A percentile compares a stretch with the other conserved stretches of the same genome.
Conservation (phyloP, 2,113 vertebrate species). For the Noturus placidus region DNA sequence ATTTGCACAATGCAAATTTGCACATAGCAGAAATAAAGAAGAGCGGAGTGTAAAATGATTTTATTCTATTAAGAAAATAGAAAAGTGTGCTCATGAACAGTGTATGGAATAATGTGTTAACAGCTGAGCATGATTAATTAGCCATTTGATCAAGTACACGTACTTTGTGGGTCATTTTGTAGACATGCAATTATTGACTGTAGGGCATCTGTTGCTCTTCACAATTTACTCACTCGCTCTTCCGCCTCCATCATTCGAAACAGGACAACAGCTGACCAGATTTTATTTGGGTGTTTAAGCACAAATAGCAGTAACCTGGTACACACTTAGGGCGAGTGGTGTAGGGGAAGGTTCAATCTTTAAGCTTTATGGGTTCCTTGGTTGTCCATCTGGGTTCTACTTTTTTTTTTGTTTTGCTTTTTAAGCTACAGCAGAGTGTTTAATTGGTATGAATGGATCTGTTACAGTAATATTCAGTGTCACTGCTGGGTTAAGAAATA, state of each 20-base stretch:
- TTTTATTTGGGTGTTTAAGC: too few species aligned
- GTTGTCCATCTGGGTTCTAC: neutral
- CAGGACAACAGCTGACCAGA: neutral
- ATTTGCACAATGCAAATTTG: neutral
- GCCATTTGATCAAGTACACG: neutral
- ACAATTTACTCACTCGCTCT: neutral
- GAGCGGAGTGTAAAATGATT: neutral
- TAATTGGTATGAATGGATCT: neutral
- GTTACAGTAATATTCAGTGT: neutral
- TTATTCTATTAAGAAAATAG: neutral
- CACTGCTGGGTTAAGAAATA: neutral
- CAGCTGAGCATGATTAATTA: neutral
- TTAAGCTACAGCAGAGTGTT: neutral
- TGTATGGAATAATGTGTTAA: neutral
- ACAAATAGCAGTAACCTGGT: neutral
- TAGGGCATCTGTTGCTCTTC: neutral
- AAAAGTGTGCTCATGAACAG: neutral
- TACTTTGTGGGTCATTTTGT: neutral
- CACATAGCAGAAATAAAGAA: neutral
- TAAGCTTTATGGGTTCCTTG: neutral
- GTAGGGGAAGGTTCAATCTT: too few species aligned
- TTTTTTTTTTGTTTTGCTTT: too few species aligned
- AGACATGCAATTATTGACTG: neutral
- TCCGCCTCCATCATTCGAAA: neutral
- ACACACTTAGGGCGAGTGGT: neutral